phyloP scores from a whole-genome alignment of 2,113 vertebrate genomes.

The Anthoscopus minutus region DNA sequence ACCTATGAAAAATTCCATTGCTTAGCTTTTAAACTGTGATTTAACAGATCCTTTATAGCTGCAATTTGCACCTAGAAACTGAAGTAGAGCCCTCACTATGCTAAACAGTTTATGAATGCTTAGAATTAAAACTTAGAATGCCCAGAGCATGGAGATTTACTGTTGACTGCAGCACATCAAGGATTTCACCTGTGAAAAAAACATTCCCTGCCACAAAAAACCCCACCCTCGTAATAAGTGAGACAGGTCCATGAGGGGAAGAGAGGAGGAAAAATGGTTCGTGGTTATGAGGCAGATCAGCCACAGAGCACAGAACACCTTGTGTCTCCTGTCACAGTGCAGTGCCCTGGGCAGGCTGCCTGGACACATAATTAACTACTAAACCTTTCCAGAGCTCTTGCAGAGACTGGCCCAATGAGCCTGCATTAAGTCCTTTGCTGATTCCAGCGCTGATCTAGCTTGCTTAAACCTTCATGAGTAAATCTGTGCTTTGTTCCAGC shows the following conservation, averaged over 20 bases:
- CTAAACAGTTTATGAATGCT: not conserved
- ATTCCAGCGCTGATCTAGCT: not conserved
- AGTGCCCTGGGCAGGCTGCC: not conserved
- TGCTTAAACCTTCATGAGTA: not conserved
- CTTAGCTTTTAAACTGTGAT: not conserved
- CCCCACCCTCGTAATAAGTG: not conserved
- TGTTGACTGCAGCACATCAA: not conserved
- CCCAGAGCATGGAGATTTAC: not conserved
- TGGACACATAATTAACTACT: not conserved
- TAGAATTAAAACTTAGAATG: not conserved
- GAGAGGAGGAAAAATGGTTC: not conserved
- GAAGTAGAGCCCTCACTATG: not conserved
- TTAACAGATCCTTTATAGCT: not conserved
- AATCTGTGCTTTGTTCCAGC: not conserved
- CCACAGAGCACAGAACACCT: not conserved
- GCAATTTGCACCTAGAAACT: not conserved
- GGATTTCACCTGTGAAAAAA: not conserved
- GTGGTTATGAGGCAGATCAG: not conserved
- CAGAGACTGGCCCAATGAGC: not conserved
- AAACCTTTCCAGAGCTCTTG: not conserved
- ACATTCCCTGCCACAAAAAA: not conserved
- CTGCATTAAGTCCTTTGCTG: not conserved
- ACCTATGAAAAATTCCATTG: not conserved
- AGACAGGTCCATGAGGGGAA: not conserved
- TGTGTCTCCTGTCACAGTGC: not conserved